These are phyloP conservation scores for Phrynocephalus guinanensis DNA, from an alignment of 2,797 vertebrate species.

Conservation along the genomic window DNA sequence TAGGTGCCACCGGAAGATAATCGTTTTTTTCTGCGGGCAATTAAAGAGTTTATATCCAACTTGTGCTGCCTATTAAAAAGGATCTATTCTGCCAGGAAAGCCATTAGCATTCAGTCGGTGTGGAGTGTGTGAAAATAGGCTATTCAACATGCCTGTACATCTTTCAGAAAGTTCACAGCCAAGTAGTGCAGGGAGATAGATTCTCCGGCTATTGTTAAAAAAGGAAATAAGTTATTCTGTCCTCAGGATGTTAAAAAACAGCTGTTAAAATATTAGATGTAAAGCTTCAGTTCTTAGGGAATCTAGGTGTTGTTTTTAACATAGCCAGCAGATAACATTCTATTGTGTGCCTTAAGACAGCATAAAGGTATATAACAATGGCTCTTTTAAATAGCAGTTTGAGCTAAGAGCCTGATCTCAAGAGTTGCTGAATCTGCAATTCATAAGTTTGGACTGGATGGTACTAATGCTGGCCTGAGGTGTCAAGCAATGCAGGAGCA, in stretches of 20 bases:
- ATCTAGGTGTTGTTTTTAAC: slow-evolving; percentile 46
- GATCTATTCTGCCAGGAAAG: slow-evolving; percentile 62
- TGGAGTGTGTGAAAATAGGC: slow-evolving; percentile 63
- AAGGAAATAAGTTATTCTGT: slow-evolving; percentile 54
- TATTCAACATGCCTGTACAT: slow-evolving; percentile 52
- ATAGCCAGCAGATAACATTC: background rate
- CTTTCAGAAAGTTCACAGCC: slow-evolving; percentile 40
- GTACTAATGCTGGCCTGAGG: background rate
- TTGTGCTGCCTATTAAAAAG: slow-evolving; percentile 67
- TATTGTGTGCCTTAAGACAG: background rate
- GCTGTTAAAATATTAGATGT: slow-evolving; percentile 60
- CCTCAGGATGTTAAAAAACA: slow-evolving; percentile 59
- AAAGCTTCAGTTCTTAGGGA: slow-evolving; percentile 58
- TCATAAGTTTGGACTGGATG: background rate
- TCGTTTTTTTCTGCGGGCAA: slow-evolving; percentile 67
- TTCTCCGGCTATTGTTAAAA: slow-evolving; percentile 54
- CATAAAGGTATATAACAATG: background rate
- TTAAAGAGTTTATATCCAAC: slow-evolving; percentile 70
- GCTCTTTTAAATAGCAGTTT: background rate
- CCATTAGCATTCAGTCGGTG: slow-evolving; percentile 65
- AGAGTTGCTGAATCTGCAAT: slow-evolving; percentile 26
- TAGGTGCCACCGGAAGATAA: slow-evolving; percentile 69
- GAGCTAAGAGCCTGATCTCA: slow-evolving; percentile 11
- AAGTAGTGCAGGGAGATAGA: slow-evolving; percentile 52
- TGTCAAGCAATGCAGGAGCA: background rate